Percentiles rank a stretch among this genome's conserved stretches.
Conservation (phyloP, 53 echinoderm and acorn worm species). For the Echinarachnius parma region DNA sequence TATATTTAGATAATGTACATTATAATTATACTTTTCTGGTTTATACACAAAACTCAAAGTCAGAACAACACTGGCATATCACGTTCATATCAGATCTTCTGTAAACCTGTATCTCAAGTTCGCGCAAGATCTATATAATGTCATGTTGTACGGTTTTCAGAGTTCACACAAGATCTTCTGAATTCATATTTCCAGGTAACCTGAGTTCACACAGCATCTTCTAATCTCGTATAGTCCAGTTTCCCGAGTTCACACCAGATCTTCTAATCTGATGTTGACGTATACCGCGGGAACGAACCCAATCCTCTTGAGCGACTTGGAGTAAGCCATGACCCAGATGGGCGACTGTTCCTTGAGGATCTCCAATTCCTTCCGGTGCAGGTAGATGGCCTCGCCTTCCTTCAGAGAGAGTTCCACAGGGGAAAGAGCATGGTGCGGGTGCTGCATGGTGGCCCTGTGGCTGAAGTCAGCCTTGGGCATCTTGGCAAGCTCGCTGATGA, state of each 20-base stretch:
- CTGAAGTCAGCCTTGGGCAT: conserved; percentile 40
- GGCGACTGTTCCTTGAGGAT: conserved; percentile 25
- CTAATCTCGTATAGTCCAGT: too few species aligned
- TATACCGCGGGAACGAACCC: conserved; percentile 35
- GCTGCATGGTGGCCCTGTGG: conserved; percentile 31
- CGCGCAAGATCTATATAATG: too few species aligned
- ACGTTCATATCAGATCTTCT: too few species aligned
- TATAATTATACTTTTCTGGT: too few species aligned
- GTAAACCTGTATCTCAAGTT: too few species aligned
- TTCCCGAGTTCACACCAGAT: conserved; percentile 17
- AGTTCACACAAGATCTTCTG: too few species aligned
- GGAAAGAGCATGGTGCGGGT: conserved; percentile 36
- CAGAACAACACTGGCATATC: too few species aligned
- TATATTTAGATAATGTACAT: too few species aligned
- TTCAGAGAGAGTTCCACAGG: conserved; percentile 17
- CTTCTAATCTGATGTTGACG: conserved; percentile 30
- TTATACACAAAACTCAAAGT: too few species aligned
- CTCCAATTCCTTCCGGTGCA: conserved; percentile 22
- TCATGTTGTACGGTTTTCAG: too few species aligned
- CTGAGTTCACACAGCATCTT: too few species aligned
- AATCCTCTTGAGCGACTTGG: conserved; percentile 13
- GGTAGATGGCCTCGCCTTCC: conserved; percentile 20
- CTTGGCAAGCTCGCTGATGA: conserved; percentile 25
- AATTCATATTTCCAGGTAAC: too few species aligned
- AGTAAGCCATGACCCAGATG: conserved; percentile 44